Base-by-base conservation (phyloP, 2,888 invertebrate genomes). In the Coleophora flavipennella region DNA sequence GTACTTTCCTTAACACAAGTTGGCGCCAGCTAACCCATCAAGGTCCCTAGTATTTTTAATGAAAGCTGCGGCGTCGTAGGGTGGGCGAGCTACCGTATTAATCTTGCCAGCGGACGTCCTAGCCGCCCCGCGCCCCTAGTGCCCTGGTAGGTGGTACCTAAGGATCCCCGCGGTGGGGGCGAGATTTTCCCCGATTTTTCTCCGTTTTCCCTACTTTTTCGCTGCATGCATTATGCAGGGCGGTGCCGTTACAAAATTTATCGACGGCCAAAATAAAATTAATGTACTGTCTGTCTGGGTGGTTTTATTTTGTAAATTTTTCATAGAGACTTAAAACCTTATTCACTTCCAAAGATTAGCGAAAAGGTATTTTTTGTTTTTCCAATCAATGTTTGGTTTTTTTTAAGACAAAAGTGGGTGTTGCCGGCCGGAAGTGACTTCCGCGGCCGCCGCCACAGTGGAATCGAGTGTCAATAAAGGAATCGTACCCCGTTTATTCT, bases 221-320 rank as follows among this genome's bases (percentile, higher is more conserved):
- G 59, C 57, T 66, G 67, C 72, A 72, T 80, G 73, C 78, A 80
- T 81, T 77, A 80, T 79, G 78, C 77, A 77, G 66, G 70, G 65
- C 53, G 62, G 66, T 56, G 55, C 33, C 61, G 29, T n/a, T n/a
- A 57, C 56, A 52, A 64, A 76, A 79, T 77, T 76, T 76, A 79
- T 79, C 65, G 78, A 69, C 66, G 65, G 67, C 62, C 13, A 55
- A 71, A 76, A 71, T 71, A 67, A 73, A 74, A 75, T 49, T 66
- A 62, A 73, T 73, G 69, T 60, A 46, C 46, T 44, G 42, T 20
- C 20, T 20, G 20, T 20, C 20, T 20, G 20, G 20, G 20, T 20
- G 20, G 20, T 20, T 20, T 20, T 20, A 6, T 3, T 4, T 20
- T 20, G 20, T 20, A 20, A 20, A 20, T 20, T 4, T 20, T 20